Conservation (phyloP, 2,113 vertebrate species). For the Nymphicus hollandicus region DNA sequence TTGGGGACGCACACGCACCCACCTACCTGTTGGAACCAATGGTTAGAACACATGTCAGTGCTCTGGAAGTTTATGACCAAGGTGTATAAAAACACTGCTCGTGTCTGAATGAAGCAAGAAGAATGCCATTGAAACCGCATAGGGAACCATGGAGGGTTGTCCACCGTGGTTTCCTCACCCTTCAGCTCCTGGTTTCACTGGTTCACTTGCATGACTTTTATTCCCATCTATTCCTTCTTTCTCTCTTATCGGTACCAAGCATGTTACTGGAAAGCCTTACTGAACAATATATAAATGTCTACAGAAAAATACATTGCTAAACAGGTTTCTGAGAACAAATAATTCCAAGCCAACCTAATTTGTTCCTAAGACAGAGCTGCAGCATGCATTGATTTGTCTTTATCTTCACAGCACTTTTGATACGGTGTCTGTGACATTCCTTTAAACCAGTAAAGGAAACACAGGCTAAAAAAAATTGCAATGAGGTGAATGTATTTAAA, state of each 20-base stretch:
- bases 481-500: neutral
- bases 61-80: neutral
- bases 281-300: neutral
- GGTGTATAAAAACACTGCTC: fast-evolving
- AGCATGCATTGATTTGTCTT: neutral
- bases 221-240: neutral
- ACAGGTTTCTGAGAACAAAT: neutral
- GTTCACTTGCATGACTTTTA: neutral
- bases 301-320: neutral
- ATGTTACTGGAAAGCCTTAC: neutral
- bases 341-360: neutral
- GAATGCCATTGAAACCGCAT: fast-evolving
- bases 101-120: neutral
- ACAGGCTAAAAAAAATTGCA: neutral
- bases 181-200: neutral
- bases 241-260: neutral
- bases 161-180: neutral
- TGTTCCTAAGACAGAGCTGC: neutral
- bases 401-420: neutral
- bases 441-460: neutral
- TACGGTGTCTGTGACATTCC: neutral
- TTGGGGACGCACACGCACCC: neutral
- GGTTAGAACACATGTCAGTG: fast-evolving
- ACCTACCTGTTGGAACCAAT: neutral
- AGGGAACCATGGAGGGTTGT: neutral